phyloP scores from a whole-genome alignment of 2,797 vertebrate species.

The Chaetodon trifasciatus region DNA sequence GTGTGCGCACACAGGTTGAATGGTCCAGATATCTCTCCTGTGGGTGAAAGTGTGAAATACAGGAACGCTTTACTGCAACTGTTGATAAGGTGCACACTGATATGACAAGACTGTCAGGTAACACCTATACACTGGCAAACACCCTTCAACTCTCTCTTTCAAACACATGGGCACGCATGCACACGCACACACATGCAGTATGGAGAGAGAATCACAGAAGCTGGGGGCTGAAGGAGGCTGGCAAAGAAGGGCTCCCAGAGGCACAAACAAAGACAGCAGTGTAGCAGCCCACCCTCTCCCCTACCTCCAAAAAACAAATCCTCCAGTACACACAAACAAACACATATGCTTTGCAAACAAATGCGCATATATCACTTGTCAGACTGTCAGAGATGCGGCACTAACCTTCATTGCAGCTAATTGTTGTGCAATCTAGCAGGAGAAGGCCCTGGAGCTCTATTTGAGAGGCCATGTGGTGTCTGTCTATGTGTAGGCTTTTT shows the following conservation, averaged over 20 bases:
- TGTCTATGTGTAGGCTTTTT: slow-evolving; percentile 35
- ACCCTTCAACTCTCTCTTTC: slow-evolving; percentile 41
- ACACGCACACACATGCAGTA: slow-evolving; percentile 18
- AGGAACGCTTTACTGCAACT: slow-evolving; percentile 60
- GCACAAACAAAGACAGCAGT: slow-evolving; percentile 61
- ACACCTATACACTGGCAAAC: slow-evolving; percentile 59
- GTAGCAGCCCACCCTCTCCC: slow-evolving; percentile 35
- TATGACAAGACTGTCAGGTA: slow-evolving; percentile 64
- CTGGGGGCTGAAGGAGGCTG: slow-evolving; percentile 51
- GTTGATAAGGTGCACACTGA: slow-evolving; percentile 62
- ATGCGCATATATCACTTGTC: slow-evolving; percentile 59
- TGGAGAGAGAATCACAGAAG: slow-evolving; percentile 45
- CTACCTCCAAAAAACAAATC: slow-evolving; percentile 50
- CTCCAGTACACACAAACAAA: slow-evolving; percentile 57
- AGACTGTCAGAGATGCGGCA: slow-evolving; percentile 34
- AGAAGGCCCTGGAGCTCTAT: slow-evolving; percentile 50
- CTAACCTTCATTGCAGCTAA: slow-evolving; percentile 60
- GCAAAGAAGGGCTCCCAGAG: slow-evolving; percentile 61
- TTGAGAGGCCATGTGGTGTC: slow-evolving; percentile 42
- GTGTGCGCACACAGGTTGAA: slow-evolving; percentile 29
- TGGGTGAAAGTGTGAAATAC: slow-evolving; percentile 59
- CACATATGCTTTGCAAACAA: slow-evolving; percentile 59
- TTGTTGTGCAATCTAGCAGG: slow-evolving; percentile 65
- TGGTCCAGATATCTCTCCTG: slow-evolving; percentile 54
- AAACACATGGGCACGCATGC: slow-evolving; percentile 21